Evolutionary conservation across 2,113 vertebrate species (phyloP), one percentile per base, ranked within the genome.

Genomic region (Psittacara wagleri): DNA sequence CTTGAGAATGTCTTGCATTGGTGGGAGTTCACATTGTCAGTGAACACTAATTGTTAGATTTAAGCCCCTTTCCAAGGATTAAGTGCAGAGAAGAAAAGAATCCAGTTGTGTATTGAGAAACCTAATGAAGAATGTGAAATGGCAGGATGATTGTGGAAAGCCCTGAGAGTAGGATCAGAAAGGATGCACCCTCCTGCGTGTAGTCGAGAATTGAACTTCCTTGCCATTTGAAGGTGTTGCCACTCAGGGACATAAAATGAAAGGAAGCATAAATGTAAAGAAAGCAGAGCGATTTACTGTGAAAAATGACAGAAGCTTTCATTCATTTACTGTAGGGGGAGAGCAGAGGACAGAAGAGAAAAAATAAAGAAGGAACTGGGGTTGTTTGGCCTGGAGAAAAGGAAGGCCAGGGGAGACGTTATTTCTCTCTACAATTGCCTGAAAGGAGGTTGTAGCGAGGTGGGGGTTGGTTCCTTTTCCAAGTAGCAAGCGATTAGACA

Each of bases 1-100:
- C 84, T 55, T 77, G 64, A 81, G 78, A 66, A 62, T 0, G 0
- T 76, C 88, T 75, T 51, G 17, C 1, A 1, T 6, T 76, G 35
- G 83, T 88, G 49, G 72, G 86, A 72, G 78, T 57, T 78, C 72
- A 27, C 27, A 39, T 9, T 1, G 2, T 18, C 75, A 86, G 25
- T 8, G 59, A 77, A 48, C 1, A 7, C 10, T 84, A 85, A 93
- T 39, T 91, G 88, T 49, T 77, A 73, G 75, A 72, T 57, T 78
- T 55, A 63, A 89, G 22, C n/a, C 20, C 54, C 49, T 14, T 76
- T 35, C 41, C 48, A 46, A n/a, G 68, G 24, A 41, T 31, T 66
- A 88, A 93, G 35, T 83, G 55, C 57, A 81, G 68, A 33, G 67
- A 90, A 88, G 48, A 76, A 94, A 94, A 95, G 37, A 55, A 78